A percentile compares a stretch with the other conserved stretches of the same genome.
Evolutionary conservation across 2,888 invertebrate genomes (phyloP).

Genomic region (Acleris sparsana): DNA sequence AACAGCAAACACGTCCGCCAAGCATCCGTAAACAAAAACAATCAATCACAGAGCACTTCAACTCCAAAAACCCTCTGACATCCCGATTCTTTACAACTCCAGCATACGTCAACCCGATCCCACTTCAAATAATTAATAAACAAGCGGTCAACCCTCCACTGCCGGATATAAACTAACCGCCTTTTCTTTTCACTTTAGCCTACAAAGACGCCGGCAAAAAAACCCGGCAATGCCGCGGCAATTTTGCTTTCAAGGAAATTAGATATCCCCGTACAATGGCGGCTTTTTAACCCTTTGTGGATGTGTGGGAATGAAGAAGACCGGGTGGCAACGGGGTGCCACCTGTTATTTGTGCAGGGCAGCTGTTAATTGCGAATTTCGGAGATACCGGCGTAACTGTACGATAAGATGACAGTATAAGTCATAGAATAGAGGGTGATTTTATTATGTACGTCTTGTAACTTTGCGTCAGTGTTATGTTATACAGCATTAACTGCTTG

Average conservation of each 20-base stretch:
- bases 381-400: not conserved
- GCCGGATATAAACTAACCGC: slow-evolving; percentile 84
- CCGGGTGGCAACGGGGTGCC: slow-evolving; percentile 52
- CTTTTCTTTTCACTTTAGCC: slow-evolving; percentile 79
- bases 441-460: too few species aligned
- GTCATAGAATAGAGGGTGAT: too few species aligned
- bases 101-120: slow-evolving; percentile 67
- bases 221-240: slow-evolving; percentile 80
- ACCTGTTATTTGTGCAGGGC: slow-evolving; percentile 47
- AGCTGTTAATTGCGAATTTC: slow-evolving; percentile 19
- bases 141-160: slow-evolving; percentile 73
- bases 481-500: too few species aligned
- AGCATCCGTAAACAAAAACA: not conserved
- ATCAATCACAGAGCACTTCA: slow-evolving; percentile 26
- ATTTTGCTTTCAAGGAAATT: slow-evolving; percentile 83
- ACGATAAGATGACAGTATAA: not conserved
- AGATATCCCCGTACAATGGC: slow-evolving; percentile 78
- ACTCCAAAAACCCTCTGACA: slow-evolving; percentile 41
- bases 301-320: slow-evolving; percentile 70
- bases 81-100: slow-evolving; percentile 42
- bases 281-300: slow-evolving; percentile 73
- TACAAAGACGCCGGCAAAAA: slow-evolving; percentile 65
- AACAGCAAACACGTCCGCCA: too few species aligned
- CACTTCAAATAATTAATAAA: slow-evolving; percentile 81
- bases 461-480: too few species aligned